Percentiles rank a stretch among this genome's conserved stretches.
These are phyloP conservation scores for Dreissena polymorpha DNA, from an alignment of 1,140 invertebrate species.

Conservation along the genomic window DNA sequence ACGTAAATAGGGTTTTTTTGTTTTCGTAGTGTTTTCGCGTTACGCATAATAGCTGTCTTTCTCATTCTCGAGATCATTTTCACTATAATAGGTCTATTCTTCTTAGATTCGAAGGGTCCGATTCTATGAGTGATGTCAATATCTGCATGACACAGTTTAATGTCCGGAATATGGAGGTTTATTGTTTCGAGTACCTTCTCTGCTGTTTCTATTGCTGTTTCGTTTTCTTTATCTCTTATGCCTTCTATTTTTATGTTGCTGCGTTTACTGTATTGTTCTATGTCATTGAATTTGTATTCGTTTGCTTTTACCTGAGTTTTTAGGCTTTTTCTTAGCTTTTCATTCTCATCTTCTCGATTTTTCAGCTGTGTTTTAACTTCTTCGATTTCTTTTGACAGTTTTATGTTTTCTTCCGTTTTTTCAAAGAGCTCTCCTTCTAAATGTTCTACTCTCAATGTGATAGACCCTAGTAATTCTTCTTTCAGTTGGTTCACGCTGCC, in stretches of 20 bases:
- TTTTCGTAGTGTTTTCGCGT: not conserved
- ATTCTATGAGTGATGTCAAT: slow-evolving; percentile 9
- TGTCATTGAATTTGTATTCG: slow-evolving; percentile 20
- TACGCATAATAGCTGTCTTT: not conserved
- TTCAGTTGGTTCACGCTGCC: slow-evolving; percentile 2
- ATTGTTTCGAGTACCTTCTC: not conserved
- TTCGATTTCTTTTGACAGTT: not conserved
- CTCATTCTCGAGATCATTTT: not conserved
- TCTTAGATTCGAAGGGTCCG: not conserved
- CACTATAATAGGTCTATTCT: slow-evolving; percentile 9
- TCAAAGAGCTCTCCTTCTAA: slow-evolving; percentile 14
- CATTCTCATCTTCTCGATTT: not conserved
- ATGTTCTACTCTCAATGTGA: not conserved
- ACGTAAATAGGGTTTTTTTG: slow-evolving; percentile 3
- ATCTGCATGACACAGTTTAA: not conserved
- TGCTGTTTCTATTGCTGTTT: not conserved
- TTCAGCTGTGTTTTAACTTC: not conserved
- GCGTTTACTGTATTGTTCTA: slow-evolving; percentile 6
- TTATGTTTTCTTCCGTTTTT: not conserved
- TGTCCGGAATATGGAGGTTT: not conserved
- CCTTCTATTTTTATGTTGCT: slow-evolving; percentile 5
- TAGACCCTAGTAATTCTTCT: slow-evolving; percentile 12
- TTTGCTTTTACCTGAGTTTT: not conserved
- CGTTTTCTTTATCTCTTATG: not conserved
- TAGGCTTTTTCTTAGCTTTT: slow-evolving; percentile 6